phyloP scores from a whole-genome alignment of 37 sponge, comb jelly and placozoan species.

The Tethya wilhelma region DNA sequence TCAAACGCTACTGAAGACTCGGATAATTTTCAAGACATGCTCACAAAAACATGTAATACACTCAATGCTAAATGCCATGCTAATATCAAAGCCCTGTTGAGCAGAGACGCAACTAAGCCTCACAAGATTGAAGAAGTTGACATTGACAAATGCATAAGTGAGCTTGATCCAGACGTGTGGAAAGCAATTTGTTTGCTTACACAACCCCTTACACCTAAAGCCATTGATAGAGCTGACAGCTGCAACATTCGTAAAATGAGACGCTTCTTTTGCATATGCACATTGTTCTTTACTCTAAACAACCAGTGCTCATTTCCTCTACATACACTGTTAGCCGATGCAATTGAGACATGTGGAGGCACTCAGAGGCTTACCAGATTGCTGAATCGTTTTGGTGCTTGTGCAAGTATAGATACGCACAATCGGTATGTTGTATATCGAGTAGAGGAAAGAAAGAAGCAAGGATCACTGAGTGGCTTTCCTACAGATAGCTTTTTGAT shows the following conservation, averaged over 20 bases:
- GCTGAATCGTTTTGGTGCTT: constrained; percentile 34
- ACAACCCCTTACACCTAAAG: not conserved
- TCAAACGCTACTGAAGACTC: not conserved
- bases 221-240: not conserved
- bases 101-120: not conserved
- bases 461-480: constrained; percentile 10
- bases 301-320: constrained; percentile 28
- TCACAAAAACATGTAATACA: not conserved
- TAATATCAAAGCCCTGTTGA: not conserved
- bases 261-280: constrained; percentile 4
- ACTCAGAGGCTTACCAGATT: not conserved
- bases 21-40: constrained; percentile 4
- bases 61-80: constrained; percentile 1
- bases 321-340: constrained; percentile 31
- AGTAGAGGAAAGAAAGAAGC: not conserved
- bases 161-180: constrained; percentile 32
- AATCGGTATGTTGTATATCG: constrained; percentile 9
- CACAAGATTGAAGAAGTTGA: constrained; percentile 15
- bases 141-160: constrained; percentile 4
- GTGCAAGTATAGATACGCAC: constrained; percentile 24
- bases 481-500: not conserved
- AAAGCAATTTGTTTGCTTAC: constrained; percentile 21
- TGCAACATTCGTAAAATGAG: not conserved
- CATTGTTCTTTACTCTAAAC: constrained; percentile 11
- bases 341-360: constrained; percentile 29